Percentiles rank a stretch among this genome's conserved stretches.
phyloP scores from a whole-genome alignment of 2,113 vertebrate species.

The Poecilia latipinna region DNA sequence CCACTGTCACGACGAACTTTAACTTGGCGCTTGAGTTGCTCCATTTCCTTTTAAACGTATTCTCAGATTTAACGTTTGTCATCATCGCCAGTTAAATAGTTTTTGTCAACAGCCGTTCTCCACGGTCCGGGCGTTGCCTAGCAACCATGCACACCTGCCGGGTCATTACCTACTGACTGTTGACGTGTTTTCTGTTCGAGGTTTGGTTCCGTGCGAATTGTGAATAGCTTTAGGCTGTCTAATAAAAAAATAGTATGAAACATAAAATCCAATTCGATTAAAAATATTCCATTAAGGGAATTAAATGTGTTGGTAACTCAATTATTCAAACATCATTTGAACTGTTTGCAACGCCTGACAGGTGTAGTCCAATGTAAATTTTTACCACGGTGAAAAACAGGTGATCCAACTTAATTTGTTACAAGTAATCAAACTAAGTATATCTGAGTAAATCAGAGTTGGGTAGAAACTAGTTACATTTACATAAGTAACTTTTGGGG shows the following conservation, averaged over 20 bases:
- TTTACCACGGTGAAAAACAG: not conserved
- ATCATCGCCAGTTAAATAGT: not conserved
- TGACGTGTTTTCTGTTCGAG: not conserved
- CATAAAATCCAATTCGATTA: no score
- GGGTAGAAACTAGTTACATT: no score
- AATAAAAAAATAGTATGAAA: no score
- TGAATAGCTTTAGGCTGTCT: no score
- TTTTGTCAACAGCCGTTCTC: rapidly evolving
- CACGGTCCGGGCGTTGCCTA: not conserved
- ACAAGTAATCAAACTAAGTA: no score
- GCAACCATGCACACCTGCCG: slow-evolving; percentile 46
- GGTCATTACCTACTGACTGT: not conserved
- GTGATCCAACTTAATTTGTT: no score
- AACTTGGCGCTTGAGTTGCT: not conserved
- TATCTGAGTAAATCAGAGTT: no score
- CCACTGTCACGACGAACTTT: not conserved
- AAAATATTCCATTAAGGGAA: no score
- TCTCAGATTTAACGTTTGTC: not conserved
- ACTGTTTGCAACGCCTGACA: no score
- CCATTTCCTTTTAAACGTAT: slow-evolving; percentile 32
- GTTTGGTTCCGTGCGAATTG: not conserved
- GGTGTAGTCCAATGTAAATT: not conserved
- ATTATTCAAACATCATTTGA: no score
- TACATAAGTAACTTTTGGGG: no score
- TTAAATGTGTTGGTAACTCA: no score